Conservation (phyloP, 2,797 vertebrate genomes). For the Agapornis canus region DNA sequence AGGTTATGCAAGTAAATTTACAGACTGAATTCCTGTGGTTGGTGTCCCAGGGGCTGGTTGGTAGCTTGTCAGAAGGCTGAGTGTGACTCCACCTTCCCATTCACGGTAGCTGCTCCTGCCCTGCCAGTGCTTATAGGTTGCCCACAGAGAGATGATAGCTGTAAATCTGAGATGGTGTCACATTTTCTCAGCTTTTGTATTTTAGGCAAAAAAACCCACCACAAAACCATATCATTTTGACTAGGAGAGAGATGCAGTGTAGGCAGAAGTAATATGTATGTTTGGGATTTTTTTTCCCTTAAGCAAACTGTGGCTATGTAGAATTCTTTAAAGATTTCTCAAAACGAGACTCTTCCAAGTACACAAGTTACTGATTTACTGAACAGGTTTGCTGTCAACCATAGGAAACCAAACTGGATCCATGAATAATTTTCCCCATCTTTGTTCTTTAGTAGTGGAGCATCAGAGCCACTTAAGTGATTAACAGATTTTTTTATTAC, state of each 20-base stretch:
- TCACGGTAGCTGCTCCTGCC: not conserved
- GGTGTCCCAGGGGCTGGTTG: not conserved
- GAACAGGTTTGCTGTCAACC: not conserved
- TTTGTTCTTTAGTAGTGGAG: not conserved
- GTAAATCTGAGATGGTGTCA: not conserved
- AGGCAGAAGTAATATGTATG: not conserved
- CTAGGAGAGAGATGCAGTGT: not conserved
- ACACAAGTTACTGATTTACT: not conserved
- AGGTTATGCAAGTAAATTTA: not conserved
- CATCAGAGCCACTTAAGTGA: not conserved
- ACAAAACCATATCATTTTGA: not conserved
- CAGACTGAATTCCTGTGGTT: not conserved
- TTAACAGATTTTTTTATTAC: not conserved
- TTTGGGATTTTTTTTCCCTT: not conserved
- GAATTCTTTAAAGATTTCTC: not conserved
- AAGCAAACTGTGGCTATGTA: not conserved
- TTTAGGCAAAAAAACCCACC: accelerated
- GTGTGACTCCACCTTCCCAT: not conserved
- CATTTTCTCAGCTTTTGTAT: not conserved
- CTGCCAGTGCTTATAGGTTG: not conserved
- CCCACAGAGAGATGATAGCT: not conserved
- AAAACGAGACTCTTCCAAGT: not conserved
- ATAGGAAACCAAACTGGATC: not conserved
- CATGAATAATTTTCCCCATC: accelerated
- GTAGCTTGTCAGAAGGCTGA: not conserved